Conservation (phyloP, 1,140 invertebrate genomes). For the Cryptotermes secundus region DNA sequence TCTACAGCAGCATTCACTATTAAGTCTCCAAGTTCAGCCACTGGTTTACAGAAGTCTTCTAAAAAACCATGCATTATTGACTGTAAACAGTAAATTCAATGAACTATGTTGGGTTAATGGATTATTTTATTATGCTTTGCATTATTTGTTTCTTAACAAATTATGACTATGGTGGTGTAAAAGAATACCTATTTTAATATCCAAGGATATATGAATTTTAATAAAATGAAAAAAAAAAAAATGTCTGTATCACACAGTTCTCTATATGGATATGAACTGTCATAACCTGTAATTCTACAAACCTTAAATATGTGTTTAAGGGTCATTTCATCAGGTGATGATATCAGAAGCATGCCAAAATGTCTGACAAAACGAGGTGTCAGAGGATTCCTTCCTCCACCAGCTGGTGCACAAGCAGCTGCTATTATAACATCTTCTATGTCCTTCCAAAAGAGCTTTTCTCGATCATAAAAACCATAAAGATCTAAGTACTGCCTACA, state of each 20-base stretch:
- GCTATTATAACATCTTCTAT: slow-evolving; percentile 81
- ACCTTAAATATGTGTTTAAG: slow-evolving; percentile 80
- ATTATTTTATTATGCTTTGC: not conserved
- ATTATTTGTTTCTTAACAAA: too few species aligned
- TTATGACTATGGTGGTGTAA: too few species aligned
- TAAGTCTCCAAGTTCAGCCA: slow-evolving; percentile 64
- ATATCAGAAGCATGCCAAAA: slow-evolving; percentile 77
- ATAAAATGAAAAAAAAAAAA: too few species aligned
- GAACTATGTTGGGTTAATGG: not conserved
- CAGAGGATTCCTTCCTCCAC: slow-evolving; percentile 81
- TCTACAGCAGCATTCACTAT: slow-evolving; percentile 79
- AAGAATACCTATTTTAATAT: too few species aligned
- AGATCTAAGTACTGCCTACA: slow-evolving; percentile 79
- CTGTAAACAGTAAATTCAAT: slow-evolving; percentile 46
- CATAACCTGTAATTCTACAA: not conserved
- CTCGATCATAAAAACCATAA: slow-evolving; percentile 79
- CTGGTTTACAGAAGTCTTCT: slow-evolving; percentile 69
- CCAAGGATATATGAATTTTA: too few species aligned
- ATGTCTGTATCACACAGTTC: too few species aligned
- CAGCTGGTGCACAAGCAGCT: slow-evolving; percentile 83
- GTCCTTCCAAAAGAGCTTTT: slow-evolving; percentile 83
- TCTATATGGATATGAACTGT: too few species aligned
- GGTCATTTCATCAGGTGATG: slow-evolving; percentile 69
- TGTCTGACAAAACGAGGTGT: slow-evolving; percentile 82
- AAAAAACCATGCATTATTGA: slow-evolving; percentile 76